A percentile compares a stretch with the other conserved stretches of the same genome.
Evolutionary conservation across 2,888 invertebrate genomes (phyloP).

Genomic region (Lingula anatina): DNA sequence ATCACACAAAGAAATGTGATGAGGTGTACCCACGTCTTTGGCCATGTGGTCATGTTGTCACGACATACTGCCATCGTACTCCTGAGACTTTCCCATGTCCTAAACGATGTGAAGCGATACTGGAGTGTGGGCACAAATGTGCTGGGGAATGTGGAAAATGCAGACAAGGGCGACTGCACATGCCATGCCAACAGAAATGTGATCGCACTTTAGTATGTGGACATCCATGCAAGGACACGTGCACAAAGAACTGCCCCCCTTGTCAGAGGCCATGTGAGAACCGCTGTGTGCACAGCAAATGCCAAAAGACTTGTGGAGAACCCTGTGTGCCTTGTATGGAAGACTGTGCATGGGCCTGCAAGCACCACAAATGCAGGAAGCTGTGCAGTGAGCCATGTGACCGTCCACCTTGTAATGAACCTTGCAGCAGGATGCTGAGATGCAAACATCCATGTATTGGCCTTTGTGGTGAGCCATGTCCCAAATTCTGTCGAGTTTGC

Average conservation of each 20-base stretch:
- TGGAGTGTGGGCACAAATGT: slow-evolving; percentile 25
- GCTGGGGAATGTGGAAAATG: slow-evolving; percentile 55
- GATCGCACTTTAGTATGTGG: slow-evolving; percentile 56
- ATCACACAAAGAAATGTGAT: slow-evolving; percentile 30
- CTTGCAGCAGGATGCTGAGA: slow-evolving; percentile 17
- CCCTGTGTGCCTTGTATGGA: slow-evolving; percentile 41
- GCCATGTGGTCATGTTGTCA: slow-evolving; percentile 56
- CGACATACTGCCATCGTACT: slow-evolving; percentile 51
- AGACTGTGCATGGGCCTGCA: slow-evolving; percentile 42
- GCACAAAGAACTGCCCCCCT: slow-evolving; percentile 14
- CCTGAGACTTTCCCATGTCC: slow-evolving; percentile 48
- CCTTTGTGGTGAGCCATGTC: slow-evolving; percentile 71
- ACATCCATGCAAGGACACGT: slow-evolving; percentile 10
- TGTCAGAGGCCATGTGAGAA: slow-evolving; percentile 11
- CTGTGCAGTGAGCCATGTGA: slow-evolving; percentile 41
- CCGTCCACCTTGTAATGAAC: slow-evolving; percentile 24
- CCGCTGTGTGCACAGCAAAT: slow-evolving; percentile 12
- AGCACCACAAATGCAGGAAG: slow-evolving; percentile 31
- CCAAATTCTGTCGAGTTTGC: slow-evolving; percentile 61
- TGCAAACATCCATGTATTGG: slow-evolving; percentile 57
- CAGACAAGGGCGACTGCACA: slow-evolving; percentile 61
- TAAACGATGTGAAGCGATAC: slow-evolving; percentile 12
- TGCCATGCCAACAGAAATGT: slow-evolving; percentile 59
- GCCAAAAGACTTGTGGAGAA: slow-evolving; percentile 31
- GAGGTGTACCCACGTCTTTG: slow-evolving; percentile 52